Evolutionary conservation across 2,113 vertebrate genomes (phyloP), one percentile per base, ranked within the genome.

Genomic region (Aptenodytes forsteri): DNA sequence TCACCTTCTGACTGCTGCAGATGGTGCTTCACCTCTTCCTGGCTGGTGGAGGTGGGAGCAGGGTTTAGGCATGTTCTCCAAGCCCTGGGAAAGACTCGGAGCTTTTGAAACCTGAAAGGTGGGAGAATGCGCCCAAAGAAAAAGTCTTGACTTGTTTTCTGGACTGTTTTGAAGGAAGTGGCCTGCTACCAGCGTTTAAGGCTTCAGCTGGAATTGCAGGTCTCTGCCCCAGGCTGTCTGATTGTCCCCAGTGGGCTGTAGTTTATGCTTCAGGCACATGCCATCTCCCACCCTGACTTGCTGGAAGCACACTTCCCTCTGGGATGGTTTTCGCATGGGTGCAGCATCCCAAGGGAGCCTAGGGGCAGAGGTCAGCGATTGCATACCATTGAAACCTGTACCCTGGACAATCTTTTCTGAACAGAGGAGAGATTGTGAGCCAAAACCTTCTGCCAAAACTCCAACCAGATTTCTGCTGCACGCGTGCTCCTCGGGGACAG

Each of bases 341-440:
- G 42, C 46, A 49, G 38, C 56, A 70, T 22, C 50, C 34, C 56
- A 11, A 3, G 10, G 61, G 29, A 82, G 13, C 42, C n/a, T 5
- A 7, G n/a, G n/a, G 44, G 55, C 87, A 67, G 52, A 56, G 38
- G 1, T 23, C 3, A 3, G 30, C 0, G 3, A 7, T 2, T 9
- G 3, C 1, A 0, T 32, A 6, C 30, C 44, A 15, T n/a, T 70
- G 44, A 61, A 36, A 62, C 52, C 72, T 34, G 36, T 46, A 3
- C 23, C 10, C 30, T 50, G 47, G 50, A n/a, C 42, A 76, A 54
- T 44, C 55, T 62, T 17, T 64, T 16, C 66, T 36, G 65, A 62
- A 50, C 21, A 73, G 77, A 72, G 75, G 52, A 80, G 40, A 29
- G 19, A 6, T 8, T 7, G 17, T 0, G 17, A 90, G 87, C 67